Evolutionary conservation across 2,888 invertebrate genomes (phyloP).

Genomic region (Spialia ferax): DNA sequence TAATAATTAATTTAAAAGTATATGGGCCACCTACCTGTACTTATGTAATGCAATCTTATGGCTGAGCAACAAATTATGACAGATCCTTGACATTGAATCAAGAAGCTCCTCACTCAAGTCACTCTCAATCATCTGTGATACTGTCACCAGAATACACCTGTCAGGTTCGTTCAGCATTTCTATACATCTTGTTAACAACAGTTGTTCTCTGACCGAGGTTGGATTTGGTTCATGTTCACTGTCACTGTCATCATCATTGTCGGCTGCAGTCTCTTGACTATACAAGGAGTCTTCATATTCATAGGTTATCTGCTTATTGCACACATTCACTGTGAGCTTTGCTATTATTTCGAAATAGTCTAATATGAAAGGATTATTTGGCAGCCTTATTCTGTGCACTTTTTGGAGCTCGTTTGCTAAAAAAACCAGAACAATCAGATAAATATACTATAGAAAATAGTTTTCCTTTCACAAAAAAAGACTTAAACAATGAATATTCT

Average conservation of each 20-base stretch:
- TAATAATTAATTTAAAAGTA: too few species aligned
- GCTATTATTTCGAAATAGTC: conserved; percentile 78
- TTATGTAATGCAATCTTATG: conserved; percentile 94
- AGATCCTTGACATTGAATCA: conserved; percentile 91
- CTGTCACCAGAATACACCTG: conserved; percentile 70
- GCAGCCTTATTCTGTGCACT: conserved; percentile 84
- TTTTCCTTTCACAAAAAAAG: not conserved
- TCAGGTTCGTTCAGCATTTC: conserved; percentile 89
- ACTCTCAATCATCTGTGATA: conserved; percentile 81
- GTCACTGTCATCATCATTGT: conserved; percentile 87
- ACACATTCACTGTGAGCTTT: conserved; percentile 74
- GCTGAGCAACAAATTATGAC: conserved; percentile 93
- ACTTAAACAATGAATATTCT: too few species aligned
- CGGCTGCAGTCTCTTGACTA: conserved; percentile 75
- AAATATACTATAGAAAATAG: not conserved
- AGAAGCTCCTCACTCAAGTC: conserved; percentile 85
- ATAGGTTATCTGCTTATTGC: conserved; percentile 75
- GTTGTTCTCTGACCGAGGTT: conserved; percentile 76
- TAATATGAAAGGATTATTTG: conserved; percentile 78
- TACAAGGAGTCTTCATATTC: conserved; percentile 80
- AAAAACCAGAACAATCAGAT: conserved; percentile 52
- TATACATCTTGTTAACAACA: conserved; percentile 85
- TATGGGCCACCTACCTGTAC: conserved; percentile 88
- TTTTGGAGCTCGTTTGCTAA: conserved; percentile 78
- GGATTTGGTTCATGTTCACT: conserved; percentile 83